Conservation (phyloP, 2,113 vertebrate genomes). For the Xyrauchen texanus region DNA sequence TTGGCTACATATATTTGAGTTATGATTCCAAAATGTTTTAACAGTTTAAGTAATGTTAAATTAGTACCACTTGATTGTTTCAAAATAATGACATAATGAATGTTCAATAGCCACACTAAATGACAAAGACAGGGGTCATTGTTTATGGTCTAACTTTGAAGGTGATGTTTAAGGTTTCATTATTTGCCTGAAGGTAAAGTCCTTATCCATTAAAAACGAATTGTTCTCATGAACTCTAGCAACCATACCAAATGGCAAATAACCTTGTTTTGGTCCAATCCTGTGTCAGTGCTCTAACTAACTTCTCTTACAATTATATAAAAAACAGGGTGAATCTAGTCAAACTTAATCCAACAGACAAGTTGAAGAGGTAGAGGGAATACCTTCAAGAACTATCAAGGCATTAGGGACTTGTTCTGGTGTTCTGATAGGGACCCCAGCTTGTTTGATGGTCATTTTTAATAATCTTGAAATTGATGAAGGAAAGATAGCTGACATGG, state of each 20-base stretch:
- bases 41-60: too few species aligned
- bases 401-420: background rate
- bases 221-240: conserved; percentile 57
- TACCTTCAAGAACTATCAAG: background rate
- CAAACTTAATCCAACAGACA: conserved; percentile 27
- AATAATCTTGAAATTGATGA: conserved; percentile 47
- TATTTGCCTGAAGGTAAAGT: conserved; percentile 60
- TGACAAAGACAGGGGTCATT: conserved; percentile 60
- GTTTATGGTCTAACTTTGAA: conserved; percentile 59
- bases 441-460: background rate
- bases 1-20: too few species aligned
- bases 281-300: conserved; percentile 32
- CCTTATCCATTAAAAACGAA: conserved; percentile 63
- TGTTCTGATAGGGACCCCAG: background rate
- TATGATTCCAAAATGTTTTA: too few species aligned
- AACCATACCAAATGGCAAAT: conserved; percentile 54
- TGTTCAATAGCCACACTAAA: conserved; percentile 37
- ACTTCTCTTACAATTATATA: conserved; percentile 45
- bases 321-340: conserved; percentile 28
- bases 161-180: conserved; percentile 65
- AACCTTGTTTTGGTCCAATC: conserved; percentile 71
- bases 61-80: too few species aligned
- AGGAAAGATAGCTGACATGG: conserved; percentile 59
- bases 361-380: background rate
- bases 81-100: background rate